Percentiles rank a stretch among this genome's conserved stretches.
Conservation (phyloP, 2,113 vertebrate species). For the Fulmarus glacialis region DNA sequence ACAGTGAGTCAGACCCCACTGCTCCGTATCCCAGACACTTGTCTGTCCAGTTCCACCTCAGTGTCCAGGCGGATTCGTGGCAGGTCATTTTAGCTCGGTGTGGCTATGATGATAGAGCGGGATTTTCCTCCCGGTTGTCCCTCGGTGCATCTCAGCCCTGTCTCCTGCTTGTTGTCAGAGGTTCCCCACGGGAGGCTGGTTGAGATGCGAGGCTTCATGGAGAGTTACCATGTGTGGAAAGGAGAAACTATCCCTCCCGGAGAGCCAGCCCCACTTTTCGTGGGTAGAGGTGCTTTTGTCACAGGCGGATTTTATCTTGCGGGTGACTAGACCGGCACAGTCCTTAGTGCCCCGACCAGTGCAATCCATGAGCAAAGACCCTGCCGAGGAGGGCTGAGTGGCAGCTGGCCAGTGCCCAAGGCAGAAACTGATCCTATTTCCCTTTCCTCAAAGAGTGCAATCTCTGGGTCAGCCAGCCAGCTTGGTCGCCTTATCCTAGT, state of each 20-base stretch:
- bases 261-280: background rate
- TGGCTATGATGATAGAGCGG: background rate
- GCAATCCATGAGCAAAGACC: background rate
- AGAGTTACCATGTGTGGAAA: background rate
- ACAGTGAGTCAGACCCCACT: background rate
- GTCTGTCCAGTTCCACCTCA: background rate
- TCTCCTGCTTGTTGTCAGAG: background rate
- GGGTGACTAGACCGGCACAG: background rate
- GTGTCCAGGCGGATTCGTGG: accelerated
- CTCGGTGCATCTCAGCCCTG: background rate
- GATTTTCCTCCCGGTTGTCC: background rate
- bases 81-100: background rate
- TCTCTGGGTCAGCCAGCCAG: background rate
- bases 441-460: background rate
- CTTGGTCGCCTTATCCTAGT: background rate
- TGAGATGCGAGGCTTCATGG: background rate
- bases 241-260: background rate
- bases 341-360: background rate
- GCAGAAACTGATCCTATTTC: background rate
- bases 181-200: background rate
- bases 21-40: background rate
- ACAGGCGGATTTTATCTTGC: accelerated
- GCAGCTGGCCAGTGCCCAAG: background rate
- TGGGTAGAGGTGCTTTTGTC: background rate
- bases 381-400: background rate